Base-by-base conservation (phyloP, 2,113 vertebrate species). In the Ariopsis seemanni region DNA sequence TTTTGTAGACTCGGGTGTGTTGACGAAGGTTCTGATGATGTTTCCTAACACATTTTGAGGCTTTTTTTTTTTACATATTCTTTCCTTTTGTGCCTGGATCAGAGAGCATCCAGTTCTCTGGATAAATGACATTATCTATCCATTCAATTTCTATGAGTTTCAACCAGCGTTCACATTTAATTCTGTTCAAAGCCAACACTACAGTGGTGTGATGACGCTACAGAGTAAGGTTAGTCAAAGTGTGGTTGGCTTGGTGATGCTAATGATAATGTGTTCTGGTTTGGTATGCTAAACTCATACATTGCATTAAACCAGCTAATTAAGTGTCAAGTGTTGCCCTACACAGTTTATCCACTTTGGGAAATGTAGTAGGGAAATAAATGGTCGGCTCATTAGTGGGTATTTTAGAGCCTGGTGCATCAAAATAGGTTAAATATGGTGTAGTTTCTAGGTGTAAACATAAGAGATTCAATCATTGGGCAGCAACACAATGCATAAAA, bases 341-440 rank as follows among this genome's bases (percentile, higher is more conserved):
- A 80, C 1, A 80, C 17, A 58, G 78, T 80, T 34, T 27, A 30
- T 34, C 57, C 53, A 80, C 78, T 80, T 18, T 18, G 14, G 53
- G 17, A 20, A 80, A 80, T 10, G 27, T 80, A 58, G 78, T 18
- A 30, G 78, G 27, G 58, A 80, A 80, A 80, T 80, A 80, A 58
- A 80, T 58, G 17, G 17, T 58, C 78, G 11, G 27, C 53, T 58
- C 27, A 58, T 80, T 58, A 80, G 50, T 20, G n/a, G n/a, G 7
- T 14, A 80, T 58, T 58, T 80, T 20, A 18, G 55, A 80, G 7
- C 27, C 78, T 80, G 75, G 50, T 57, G 75, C 25, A 79, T n/a
- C 50, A 8, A 55, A 55, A 55, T 14, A 55, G 52, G n/a, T 27
- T 55, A 79, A 79, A 79, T 52, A 77, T 53, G 74, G 22, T 22